Base-by-base conservation (phyloP, 2,888 invertebrate genomes). In the Papilio gigon region DNA sequence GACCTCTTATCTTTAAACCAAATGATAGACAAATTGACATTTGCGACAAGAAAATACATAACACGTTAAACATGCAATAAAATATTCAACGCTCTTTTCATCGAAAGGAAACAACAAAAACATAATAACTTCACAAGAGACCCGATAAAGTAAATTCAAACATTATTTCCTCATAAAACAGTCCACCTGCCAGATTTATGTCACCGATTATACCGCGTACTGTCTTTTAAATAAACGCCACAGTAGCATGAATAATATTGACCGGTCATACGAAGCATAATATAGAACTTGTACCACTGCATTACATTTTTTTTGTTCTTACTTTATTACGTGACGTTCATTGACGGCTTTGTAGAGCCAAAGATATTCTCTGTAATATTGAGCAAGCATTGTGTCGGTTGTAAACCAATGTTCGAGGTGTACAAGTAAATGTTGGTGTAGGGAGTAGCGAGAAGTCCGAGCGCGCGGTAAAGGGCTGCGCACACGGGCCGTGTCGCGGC, bases 401-500 rank as follows among this genome's bases (percentile, higher is more conserved):
- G 3, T 35, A 6, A 44, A 22, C 37, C 11, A 17, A 42, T 40
- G 14, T 50, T 33, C 22, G 14, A 27, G 20, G 4, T 44, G 14
- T 20, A 25, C 17, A 22, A 33, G 8, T 5, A 14, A 30, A 27
- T 9, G 3, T 40, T 58, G 68, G 69, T 69, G 14, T 8, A 40
- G 42, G 69, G 42, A 37, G 40, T 61, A 65, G 60, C 64, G 60
- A 68, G 68, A 64, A 63, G 67, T 47, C 59, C 65, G 62, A 40
- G 42, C 30, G 33, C 62, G 68, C 47, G 42, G 66, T 50, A 63
- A 63, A 71, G 66, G 63, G 68, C 71, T 62, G 30, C 67, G 58
- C 61, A 47, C 68, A 60, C 50, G 30, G 67, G 70, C 56, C 71
- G 62, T 67, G 71, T 56, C 74, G 71, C 74, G 72, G 73, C 69